Base-by-base conservation (phyloP, 2,797 vertebrate species). In the Gorsachius magnificus region DNA sequence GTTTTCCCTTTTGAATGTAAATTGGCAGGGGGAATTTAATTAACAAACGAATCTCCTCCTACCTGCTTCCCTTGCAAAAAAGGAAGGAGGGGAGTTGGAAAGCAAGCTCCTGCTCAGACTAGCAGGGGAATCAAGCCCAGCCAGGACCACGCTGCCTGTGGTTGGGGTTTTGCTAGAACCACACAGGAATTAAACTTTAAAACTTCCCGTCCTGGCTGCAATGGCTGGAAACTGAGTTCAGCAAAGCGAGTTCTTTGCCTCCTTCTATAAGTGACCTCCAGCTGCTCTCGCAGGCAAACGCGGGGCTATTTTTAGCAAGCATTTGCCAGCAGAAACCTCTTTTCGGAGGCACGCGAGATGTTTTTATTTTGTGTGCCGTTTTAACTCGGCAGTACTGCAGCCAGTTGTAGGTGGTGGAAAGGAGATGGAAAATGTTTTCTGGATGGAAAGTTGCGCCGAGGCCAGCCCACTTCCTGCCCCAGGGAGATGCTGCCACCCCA, bases 361-460 rank as follows among this genome's bases (percentile, higher is more conserved):
- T 63, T 89, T 94, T 78, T 53, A 19, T 83, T 93, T 92, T 69
- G 65, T 64, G 41, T 64, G 43, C 2, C 2, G 0, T 72, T 93
- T 75, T 35, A 79, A 66, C 16, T 41, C 22, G 4, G 56, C 3
- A 1, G 71, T 81, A n/a, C 64, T 75, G 72, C 84, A 81, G 65
- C 36, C 58, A 58, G 35, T 65, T 85, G 90, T 95, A 92, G 89
- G 89, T 94, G 92, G 69, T 0, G 0, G 87, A 95, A 92, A 65
- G 94, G 92, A 65, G 76, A 66, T 93, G 89, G 89, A 95, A 96
- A 96, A 94, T 90, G 41, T 86, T 95, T 88, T 97, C 91, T 91
- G 69, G 35, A 75, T 95, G 95, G 94, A 96, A 97, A 96, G 29
- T 95, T 2, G 2, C 7, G 5, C 53, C 1, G 29, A 70, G 83